A percentile compares a stretch with the other conserved stretches of the same genome.
These are phyloP conservation scores for Hypotaenidia okinawae DNA, from an alignment of 2,797 vertebrate species.

Conservation along the genomic window DNA sequence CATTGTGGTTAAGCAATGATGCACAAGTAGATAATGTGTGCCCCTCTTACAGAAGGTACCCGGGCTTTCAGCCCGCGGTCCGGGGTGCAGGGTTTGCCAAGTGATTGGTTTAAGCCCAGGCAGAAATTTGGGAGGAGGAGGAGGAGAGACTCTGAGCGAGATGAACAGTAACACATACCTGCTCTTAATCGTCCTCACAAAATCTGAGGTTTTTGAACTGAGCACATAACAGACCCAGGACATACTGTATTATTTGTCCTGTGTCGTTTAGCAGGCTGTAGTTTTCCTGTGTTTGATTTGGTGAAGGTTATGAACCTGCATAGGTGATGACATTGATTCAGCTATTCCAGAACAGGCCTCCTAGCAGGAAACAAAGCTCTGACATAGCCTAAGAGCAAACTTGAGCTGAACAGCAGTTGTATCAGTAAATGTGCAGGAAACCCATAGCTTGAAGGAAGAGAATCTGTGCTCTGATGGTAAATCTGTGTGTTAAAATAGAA, in stretches of 20 bases:
- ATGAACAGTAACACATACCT: not conserved
- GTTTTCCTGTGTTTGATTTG: not conserved
- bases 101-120: not conserved
- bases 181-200: not conserved
- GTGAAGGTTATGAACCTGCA: not conserved
- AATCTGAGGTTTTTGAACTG: not conserved
- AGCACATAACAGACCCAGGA: fast-evolving
- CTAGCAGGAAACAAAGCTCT: not conserved
- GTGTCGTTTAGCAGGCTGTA: not conserved
- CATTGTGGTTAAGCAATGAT: fast-evolving
- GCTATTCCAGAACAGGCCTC: not conserved
- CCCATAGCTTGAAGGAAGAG: not conserved
- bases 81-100: not conserved
- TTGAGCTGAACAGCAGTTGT: not conserved
- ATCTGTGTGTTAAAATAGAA: not conserved
- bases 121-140: not conserved
- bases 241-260: not conserved
- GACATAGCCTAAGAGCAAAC: not conserved
- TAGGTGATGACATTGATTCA: not conserved
- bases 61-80: not conserved
- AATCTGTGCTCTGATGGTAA: not conserved
- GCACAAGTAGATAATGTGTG: not conserved
- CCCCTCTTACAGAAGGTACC: not conserved
- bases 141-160: not conserved
- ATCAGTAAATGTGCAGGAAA: not conserved